Conservation (phyloP, 2,888 invertebrate genomes). For the Phyto melanocephala region DNA sequence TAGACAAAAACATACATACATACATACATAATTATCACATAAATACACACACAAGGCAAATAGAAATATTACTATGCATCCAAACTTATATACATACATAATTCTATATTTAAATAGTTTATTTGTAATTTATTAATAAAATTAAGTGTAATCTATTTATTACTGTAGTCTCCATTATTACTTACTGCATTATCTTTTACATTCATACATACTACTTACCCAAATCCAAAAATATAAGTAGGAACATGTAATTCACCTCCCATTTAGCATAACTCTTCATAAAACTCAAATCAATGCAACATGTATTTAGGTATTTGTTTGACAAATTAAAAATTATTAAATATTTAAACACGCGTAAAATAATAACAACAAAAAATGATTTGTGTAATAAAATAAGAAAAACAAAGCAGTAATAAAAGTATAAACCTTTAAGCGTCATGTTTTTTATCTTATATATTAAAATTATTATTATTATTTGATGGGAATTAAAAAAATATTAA, state of each 20-base stretch:
- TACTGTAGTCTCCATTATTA: slow-evolving; percentile 24
- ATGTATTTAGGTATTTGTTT: slow-evolving; percentile 50
- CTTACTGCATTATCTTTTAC: not conserved
- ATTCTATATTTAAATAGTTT: slow-evolving; percentile 62
- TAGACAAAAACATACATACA: slow-evolving; percentile 36
- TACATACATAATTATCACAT: not conserved
- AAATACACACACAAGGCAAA: slow-evolving; percentile 19
- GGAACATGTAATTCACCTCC: not conserved
- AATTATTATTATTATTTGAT: no score
- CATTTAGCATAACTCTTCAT: not conserved
- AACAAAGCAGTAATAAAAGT: slow-evolving; percentile 43
- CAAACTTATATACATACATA: slow-evolving; percentile 62
- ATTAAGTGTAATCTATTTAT: slow-evolving; percentile 64
- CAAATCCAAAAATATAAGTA: not conserved
- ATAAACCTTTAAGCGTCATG: slow-evolving; percentile 46
- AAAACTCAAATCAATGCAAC: slow-evolving; percentile 63
- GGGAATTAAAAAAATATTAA: no score
- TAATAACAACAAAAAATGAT: slow-evolving; percentile 40
- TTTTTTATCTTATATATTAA: no score
- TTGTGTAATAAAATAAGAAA: slow-evolving; percentile 36
- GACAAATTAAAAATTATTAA: slow-evolving; percentile 47
- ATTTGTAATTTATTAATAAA: slow-evolving; percentile 57
- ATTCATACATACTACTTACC: not conserved
- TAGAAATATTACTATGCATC: slow-evolving; percentile 40
- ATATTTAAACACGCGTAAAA: slow-evolving; percentile 29